These are phyloP conservation scores for Uropsilus gracilis DNA, from an alignment of 2,113 vertebrate species.

Conservation along the genomic window DNA sequence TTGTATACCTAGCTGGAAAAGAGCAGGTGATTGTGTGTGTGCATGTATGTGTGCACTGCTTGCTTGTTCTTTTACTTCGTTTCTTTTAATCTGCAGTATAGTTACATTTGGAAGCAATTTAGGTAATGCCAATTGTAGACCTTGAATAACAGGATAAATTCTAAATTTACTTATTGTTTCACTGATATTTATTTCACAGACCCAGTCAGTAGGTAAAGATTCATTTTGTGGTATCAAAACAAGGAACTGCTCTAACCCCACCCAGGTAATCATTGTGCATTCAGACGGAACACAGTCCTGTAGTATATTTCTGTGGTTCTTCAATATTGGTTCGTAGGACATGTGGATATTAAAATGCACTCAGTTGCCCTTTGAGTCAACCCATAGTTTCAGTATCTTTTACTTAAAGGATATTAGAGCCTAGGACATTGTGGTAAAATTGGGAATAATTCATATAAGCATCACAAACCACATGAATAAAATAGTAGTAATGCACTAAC, in stretches of 20 bases:
- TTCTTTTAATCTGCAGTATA: not conserved
- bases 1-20: not conserved
- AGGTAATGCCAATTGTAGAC: not conserved
- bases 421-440: slow-evolving; percentile 64
- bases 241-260: not conserved
- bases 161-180: slow-evolving; percentile 12
- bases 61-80: not conserved
- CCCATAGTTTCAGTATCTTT: slow-evolving; percentile 46
- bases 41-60: not conserved
- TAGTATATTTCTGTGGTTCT: slow-evolving; percentile 28
- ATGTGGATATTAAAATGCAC: slow-evolving; percentile 67
- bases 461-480: slow-evolving; percentile 79
- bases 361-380: slow-evolving; percentile 62
- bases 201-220: slow-evolving; percentile 8
- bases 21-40: not conserved
- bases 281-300: slow-evolving; percentile 29
- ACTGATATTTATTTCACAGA: slow-evolving; percentile 29
- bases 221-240: slow-evolving; percentile 52
- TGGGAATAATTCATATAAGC: slow-evolving; percentile 76
- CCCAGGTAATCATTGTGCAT: slow-evolving; percentile 46
- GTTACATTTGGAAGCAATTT: not conserved
- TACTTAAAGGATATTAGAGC: slow-evolving; percentile 68
- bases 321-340: slow-evolving; percentile 44
- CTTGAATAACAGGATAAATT: slow-evolving; percentile 14
- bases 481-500: slow-evolving; percentile 75